phyloP scores from a whole-genome alignment of 2,888 invertebrate genomes.

The Leucoma salicis region DNA sequence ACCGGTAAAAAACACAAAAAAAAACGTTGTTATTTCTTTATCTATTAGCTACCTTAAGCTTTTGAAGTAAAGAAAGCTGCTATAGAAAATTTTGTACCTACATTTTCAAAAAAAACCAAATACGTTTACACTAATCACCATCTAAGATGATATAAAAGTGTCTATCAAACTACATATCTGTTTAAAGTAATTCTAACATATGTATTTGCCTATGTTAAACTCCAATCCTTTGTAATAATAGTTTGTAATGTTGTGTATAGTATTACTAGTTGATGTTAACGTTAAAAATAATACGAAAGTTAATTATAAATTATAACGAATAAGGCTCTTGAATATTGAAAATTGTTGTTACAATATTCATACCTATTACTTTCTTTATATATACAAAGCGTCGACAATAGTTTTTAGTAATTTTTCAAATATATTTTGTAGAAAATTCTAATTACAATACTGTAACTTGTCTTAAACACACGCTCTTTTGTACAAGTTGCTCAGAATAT shows the following conservation, averaged over 20 bases:
- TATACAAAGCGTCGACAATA: neutral
- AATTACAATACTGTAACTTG: constrained; percentile 12
- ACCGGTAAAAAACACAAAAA: constrained; percentile 44
- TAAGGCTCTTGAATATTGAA: constrained; percentile 7
- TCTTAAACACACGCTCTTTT: constrained; percentile 21
- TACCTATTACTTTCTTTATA: neutral
- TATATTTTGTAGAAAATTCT: neutral
- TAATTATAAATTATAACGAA: constrained; percentile 27
- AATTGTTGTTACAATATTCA: neutral
- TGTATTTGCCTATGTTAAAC: constrained; percentile 51
- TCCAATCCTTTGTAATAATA: constrained; percentile 33
- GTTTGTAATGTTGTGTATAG: constrained; percentile 45
- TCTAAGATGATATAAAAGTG: constrained; percentile 41
- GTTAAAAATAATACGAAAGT: constrained; percentile 37
- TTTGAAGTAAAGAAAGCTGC: constrained; percentile 7
- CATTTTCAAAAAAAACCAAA: constrained; percentile 17
- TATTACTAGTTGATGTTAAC: constrained; percentile 64
- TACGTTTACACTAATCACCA: constrained; percentile 27
- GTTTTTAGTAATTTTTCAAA: too few species aligned
- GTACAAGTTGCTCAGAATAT: constrained; percentile 39
- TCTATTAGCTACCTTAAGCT: constrained; percentile 20
- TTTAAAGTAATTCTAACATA: constrained; percentile 54
- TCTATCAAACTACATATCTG: constrained; percentile 72
- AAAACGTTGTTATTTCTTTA: constrained; percentile 19
- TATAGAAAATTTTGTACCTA: constrained; percentile 15